Evolutionary conservation across 2,888 invertebrate genomes (phyloP), one percentile per base, ranked within the genome.

Genomic region (Euzophera pinguis): DNA sequence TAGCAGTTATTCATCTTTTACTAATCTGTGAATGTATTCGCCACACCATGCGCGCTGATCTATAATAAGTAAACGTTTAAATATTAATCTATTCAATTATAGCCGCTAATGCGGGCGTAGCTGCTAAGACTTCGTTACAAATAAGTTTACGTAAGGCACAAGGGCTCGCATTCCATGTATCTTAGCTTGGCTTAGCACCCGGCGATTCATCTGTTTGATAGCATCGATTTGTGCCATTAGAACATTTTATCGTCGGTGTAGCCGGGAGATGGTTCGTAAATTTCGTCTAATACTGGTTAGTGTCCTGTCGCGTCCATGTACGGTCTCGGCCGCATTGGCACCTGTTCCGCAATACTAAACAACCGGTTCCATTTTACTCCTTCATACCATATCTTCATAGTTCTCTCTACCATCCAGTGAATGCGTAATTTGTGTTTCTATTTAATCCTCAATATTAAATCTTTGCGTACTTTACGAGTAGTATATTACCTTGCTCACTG

Each of bases 231-330:
- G 75, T 75, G 71, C 71, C 73, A 75, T 79, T 81, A 75, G 79
- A 79, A 74, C 66, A 71, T 72, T 79, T 75, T 78, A 78, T 75
- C 60, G 69, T 62, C 65, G 61, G 63, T 71, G 69, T 67, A 67
- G 64, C 53, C 56, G 56, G 55, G 59, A 63, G 66, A 63, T 59
- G 67, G 73, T 67, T 67, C 69, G 79, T 82, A 84, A 82, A 81
- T 83, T 83, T 80, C 62, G 74, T 69, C 77, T 75, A 78, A 79
- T 79, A 78, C 81, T 73, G 74, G 77, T 76, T 76, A 75, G 73
- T 67, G 69, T 72, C 69, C 71, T 75, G 81, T 78, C 81, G 73
- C 71, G 60, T 68, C 77, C 78, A 69, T 78, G 73, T 76, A 78
- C 60, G 76, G 75, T 62, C 65, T 56, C 63, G 67, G 65, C 69